Conservation (phyloP, 2,797 vertebrate genomes). For the Brotogeris chrysoptera region DNA sequence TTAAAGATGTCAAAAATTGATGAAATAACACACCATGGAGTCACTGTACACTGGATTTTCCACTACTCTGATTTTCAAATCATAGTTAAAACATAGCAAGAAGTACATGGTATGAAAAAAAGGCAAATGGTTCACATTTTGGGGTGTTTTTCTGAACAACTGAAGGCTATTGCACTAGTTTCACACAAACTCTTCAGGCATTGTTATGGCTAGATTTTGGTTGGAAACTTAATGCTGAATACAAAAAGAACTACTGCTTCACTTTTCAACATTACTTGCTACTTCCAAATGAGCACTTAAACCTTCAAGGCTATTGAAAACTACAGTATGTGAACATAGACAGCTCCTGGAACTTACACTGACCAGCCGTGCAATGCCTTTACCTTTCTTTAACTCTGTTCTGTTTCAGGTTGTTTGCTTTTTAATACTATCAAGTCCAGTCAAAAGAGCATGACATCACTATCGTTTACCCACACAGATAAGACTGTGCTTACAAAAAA, state of each 20-base stretch:
- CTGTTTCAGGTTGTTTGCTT: not conserved
- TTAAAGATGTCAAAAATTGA: not conserved
- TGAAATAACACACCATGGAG: not conserved
- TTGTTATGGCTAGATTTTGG: not conserved
- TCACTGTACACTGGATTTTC: not conserved
- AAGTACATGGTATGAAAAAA: not conserved
- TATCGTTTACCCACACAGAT: not conserved
- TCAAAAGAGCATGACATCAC: not conserved
- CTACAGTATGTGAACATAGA: not conserved
- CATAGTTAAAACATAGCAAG: not conserved
- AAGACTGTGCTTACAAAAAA: not conserved
- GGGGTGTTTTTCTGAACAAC: not conserved
- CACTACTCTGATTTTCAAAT: not conserved
- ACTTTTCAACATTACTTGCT: not conserved
- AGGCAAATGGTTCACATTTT: not conserved
- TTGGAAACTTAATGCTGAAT: not conserved
- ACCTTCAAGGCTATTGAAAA: not conserved
- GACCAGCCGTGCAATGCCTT: not conserved
- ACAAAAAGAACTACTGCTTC: not conserved
- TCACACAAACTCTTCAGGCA: not conserved
- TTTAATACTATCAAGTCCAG: not conserved
- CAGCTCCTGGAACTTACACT: not conserved
- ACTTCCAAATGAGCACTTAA: not conserved
- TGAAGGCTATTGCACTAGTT: not conserved
- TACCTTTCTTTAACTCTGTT: not conserved